phyloP scores from a whole-genome alignment of 2,797 vertebrate genomes.

The Gouania willdenowi region DNA sequence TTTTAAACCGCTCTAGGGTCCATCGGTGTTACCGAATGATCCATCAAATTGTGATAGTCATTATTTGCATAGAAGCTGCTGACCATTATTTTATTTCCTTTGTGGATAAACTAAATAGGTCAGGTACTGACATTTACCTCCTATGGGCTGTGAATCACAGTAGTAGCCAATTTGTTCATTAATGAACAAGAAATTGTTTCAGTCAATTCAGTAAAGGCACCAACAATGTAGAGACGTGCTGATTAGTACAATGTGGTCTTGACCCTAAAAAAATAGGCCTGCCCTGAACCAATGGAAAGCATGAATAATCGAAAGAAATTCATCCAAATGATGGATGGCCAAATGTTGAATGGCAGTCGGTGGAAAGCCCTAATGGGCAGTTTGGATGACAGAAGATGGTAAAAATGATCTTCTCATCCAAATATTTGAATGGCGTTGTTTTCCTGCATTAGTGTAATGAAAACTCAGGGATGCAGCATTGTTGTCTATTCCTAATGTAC shows the following conservation, averaged over 20 bases:
- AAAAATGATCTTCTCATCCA: no score
- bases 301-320: slow-evolving; percentile 70
- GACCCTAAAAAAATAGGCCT: slow-evolving; percentile 50
- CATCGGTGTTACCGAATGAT: no score
- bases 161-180: slow-evolving; percentile 57
- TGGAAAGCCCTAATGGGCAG: slow-evolving; percentile 40
- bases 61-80: slow-evolving; percentile 10
- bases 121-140: slow-evolving; percentile 12
- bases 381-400: slow-evolving; percentile 15
- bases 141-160: slow-evolving; percentile 16
- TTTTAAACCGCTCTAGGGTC: no score
- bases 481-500: no score
- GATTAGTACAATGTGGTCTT: slow-evolving; percentile 53
- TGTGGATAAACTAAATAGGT: slow-evolving; percentile 17
- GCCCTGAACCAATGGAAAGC: slow-evolving; percentile 34
- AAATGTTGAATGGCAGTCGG: slow-evolving; percentile 49
- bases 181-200: slow-evolving; percentile 53
- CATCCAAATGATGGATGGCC: slow-evolving; percentile 51
- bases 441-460: no score
- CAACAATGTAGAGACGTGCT: slow-evolving; percentile 30
- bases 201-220: slow-evolving; percentile 40
- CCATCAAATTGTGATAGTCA: no score
- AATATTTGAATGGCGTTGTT: neutral
- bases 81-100: slow-evolving; percentile 13
- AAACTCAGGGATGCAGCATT: no score